phyloP scores from a whole-genome alignment of 2,113 vertebrate species.

The Tachycineta bicolor region DNA sequence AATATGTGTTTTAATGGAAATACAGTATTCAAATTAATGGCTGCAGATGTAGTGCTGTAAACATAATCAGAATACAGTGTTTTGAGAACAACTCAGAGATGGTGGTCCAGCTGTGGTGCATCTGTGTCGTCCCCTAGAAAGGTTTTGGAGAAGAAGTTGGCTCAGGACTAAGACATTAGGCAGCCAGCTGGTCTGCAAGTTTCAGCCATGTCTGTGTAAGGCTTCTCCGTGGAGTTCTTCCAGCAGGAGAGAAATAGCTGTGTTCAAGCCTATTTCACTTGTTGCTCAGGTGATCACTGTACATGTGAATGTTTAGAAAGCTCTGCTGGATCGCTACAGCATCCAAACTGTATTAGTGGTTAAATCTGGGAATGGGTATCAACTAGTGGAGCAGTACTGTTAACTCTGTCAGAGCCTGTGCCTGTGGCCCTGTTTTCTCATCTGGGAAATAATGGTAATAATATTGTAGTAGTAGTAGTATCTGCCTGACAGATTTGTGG shows the following conservation, averaged over 20 bases:
- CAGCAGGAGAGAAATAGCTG: background rate
- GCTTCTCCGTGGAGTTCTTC: background rate
- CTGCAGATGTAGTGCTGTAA: conserved; percentile 58
- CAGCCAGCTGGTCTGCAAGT: conserved; percentile 48
- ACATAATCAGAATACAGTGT: conserved; percentile 53
- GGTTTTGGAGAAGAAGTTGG: conserved; percentile 33
- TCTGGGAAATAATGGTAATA: background rate
- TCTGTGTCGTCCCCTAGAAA: conserved; percentile 42
- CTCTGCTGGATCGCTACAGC: background rate
- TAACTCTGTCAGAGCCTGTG: background rate
- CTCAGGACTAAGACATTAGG: conserved; percentile 43
- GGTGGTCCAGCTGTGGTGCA: conserved; percentile 64
- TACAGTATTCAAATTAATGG: conserved; percentile 1
- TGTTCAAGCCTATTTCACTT: background rate
- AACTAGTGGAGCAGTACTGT: background rate
- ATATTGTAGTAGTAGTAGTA: background rate
- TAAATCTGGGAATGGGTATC: background rate
- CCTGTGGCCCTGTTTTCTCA: background rate
- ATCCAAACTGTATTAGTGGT: background rate
- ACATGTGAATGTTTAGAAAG: background rate
- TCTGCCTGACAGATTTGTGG: conserved; percentile 17
- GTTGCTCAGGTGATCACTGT: background rate
- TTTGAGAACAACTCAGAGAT: conserved; percentile 42
- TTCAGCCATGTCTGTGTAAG: background rate
- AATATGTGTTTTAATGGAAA: conserved; percentile 27